Evolutionary conservation across 2,797 vertebrate genomes (phyloP), one percentile per base, ranked within the genome.

Genomic region (Phoeniculus purpureus): DNA sequence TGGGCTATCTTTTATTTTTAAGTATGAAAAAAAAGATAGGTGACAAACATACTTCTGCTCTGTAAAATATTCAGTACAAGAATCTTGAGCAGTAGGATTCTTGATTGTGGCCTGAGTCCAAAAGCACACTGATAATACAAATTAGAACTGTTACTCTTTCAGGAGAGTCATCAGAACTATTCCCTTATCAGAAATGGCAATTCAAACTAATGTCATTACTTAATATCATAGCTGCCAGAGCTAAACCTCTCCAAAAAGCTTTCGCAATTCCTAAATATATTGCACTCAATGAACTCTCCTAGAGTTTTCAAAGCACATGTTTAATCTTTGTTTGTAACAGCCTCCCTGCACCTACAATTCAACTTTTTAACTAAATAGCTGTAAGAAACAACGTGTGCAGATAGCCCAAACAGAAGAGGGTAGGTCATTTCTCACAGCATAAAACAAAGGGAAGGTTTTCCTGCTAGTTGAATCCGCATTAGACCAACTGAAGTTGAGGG

Each of bases 111-210:
- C 87, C 20, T 8, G 64, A 80, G 62, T 90, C 93, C 95, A 94
- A 90, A 94, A 92, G 47, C 81, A 89, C 27, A 74, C n/a, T 7
- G 90, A 94, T 94, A 94, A 92, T 12, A 92, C 47, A 80, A 90
- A 93, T 61, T 76, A 71, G 71, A 90, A 71, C 4, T 54, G 51
- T 65, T 77, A 90, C 32, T 80, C 89, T 79, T 64, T 61, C 32
- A 52, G 75, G 26, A 47, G 74, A 60, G 45, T 40, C 43, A 81
- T 20, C 60, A 86, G n/a, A 86, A 74, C 51, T 71, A 90, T 25
- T 73, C 66, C 34, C 48, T 72, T 88, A 91, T 72, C 79, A 82
- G 61, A 93, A 92, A 90, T 19, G 76, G 58, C 29, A 91, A 81
- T 48, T 77, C 81, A 65, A 66, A 79, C 26, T 37, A 83, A 65